These are phyloP conservation scores for Drosophila rhopaloa DNA, from an alignment of 1,140 invertebrate species.

Conservation along the genomic window DNA sequence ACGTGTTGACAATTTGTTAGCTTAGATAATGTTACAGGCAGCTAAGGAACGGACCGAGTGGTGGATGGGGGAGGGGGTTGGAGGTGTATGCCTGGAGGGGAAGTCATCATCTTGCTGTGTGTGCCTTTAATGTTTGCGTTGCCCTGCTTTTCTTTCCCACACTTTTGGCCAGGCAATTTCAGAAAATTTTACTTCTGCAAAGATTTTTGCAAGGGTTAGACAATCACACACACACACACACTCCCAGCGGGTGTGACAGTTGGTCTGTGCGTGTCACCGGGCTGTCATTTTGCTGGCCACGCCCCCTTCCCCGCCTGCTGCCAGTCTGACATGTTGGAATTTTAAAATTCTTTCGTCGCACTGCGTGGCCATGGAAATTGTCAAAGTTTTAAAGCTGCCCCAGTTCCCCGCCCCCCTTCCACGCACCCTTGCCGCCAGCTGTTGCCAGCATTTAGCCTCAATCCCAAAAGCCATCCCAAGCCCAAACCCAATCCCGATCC, in stretches of 20 bases:
- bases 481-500: conserved; percentile 14
- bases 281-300: conserved; percentile 73
- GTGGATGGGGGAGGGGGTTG: neutral
- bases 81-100: conserved; percentile 10
- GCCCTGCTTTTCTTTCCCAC: conserved; percentile 20
- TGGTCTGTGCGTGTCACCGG: conserved; percentile 79
- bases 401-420: conserved; percentile 6
- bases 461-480: conserved; percentile 17
- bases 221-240: conserved; percentile 17
- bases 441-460: conserved; percentile 61
- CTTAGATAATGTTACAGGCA: conserved; percentile 76
- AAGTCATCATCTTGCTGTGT: conserved; percentile 60
- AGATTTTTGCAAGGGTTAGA: conserved; percentile 74
- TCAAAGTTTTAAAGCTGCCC: conserved; percentile 73
- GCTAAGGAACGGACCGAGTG: conserved; percentile 32
- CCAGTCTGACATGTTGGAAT: conserved; percentile 65
- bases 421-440: conserved; percentile 45
- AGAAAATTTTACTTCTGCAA: conserved; percentile 64
- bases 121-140: conserved; percentile 54
- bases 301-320: conserved; percentile 29
- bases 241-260: conserved; percentile 71
- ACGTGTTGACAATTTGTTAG: conserved; percentile 84
- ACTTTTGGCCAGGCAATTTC: conserved; percentile 65
- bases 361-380: conserved; percentile 72
- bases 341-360: conserved; percentile 76